phyloP scores from a whole-genome alignment of 1,140 invertebrate species.

The Apolygus lucorum region DNA sequence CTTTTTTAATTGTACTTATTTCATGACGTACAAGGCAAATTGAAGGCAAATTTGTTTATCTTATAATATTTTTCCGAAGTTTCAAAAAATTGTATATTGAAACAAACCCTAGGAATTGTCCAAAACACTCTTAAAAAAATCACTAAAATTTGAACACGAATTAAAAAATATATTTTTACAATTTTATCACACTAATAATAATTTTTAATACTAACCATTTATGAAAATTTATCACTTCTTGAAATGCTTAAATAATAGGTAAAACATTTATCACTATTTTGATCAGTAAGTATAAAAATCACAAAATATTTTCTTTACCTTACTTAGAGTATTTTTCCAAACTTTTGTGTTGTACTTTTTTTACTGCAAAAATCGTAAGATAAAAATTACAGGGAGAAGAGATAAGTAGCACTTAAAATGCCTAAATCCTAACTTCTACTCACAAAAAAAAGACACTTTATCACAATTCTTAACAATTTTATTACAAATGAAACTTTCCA shows the following conservation, averaged over 20 bases:
- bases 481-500: no score
- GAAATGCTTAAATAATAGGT: background rate
- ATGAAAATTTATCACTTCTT: slow-evolving; percentile 3
- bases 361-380: no score
- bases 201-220: background rate
- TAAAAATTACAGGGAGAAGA: no score
- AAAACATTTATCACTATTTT: slow-evolving; percentile 8
- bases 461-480: no score
- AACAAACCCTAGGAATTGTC: background rate
- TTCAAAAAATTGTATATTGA: background rate
- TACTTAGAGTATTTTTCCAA: background rate
- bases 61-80: background rate
- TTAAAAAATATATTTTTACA: slow-evolving; percentile 11
- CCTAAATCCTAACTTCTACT: no score
- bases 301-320: slow-evolving; percentile 5
- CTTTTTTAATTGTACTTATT: background rate
- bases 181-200: slow-evolving; percentile 5
- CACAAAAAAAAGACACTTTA: no score
- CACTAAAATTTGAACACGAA: background rate
- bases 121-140: background rate
- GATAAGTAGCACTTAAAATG: no score
- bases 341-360: background rate
- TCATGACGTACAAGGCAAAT: background rate
- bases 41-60: background rate
- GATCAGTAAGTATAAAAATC: slow-evolving; percentile 11